phyloP scores from a whole-genome alignment of 2,797 vertebrate genomes.

The Miichthys miiuy region DNA sequence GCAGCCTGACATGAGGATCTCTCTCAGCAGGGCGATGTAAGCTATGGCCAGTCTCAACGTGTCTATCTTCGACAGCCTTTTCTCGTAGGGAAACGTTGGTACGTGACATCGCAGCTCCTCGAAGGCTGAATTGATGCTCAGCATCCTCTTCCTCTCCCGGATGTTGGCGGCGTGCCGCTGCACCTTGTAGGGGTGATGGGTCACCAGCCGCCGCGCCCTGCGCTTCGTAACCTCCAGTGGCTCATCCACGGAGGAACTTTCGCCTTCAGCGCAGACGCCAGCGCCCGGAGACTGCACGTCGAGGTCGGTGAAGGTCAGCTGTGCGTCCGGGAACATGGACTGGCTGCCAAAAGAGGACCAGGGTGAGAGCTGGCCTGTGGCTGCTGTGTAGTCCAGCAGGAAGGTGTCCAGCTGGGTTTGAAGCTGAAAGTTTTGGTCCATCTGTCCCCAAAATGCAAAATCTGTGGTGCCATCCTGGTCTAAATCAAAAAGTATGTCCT shows the following conservation, averaged over 20 bases:
- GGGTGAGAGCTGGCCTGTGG: conserved; percentile 70
- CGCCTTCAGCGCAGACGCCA: conserved; percentile 77
- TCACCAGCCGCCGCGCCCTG: conserved; percentile 47
- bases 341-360: conserved; percentile 75
- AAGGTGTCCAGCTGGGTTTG: conserved; percentile 79
- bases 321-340: conserved; percentile 77
- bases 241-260: conserved; percentile 75
- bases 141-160: conserved; percentile 87
- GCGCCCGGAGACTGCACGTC: conserved; percentile 70
- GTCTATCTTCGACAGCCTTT: conserved; percentile 89
- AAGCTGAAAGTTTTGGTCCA: conserved; percentile 73
- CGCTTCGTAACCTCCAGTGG: conserved; percentile 53
- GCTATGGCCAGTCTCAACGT: conserved; percentile 86
- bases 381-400: conserved; percentile 75
- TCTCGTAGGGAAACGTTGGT: conserved; percentile 89
- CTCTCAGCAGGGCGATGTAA: conserved; percentile 87
- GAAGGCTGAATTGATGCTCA: conserved; percentile 88
- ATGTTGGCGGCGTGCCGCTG: conserved; percentile 88
- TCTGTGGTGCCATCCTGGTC: conserved; percentile 78
- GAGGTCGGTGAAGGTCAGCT: conserved; percentile 73
- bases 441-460: conserved; percentile 83
- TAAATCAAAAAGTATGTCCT: conserved; percentile 79
- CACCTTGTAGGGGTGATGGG: conserved; percentile 81
- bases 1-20: conserved; percentile 86
- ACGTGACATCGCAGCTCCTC: conserved; percentile 85